Conservation (phyloP, 1,140 invertebrate species). For the Drosophila pachea region DNA sequence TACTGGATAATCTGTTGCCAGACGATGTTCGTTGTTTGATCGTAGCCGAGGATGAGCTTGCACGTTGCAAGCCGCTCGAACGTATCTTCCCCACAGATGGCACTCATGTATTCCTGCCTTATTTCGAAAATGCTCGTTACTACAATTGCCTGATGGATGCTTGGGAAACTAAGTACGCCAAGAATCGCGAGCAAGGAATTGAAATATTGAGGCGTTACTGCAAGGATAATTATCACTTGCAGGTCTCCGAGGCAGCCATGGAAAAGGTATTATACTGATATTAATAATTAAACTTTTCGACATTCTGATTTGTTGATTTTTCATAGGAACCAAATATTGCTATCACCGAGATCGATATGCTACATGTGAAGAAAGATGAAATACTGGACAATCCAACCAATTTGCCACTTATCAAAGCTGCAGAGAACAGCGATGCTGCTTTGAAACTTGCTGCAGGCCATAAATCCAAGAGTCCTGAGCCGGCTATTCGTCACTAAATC, state of each 20-base stretch:
- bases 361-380: conserved; percentile 71
- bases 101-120: conserved; percentile 89
- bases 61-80: conserved; percentile 84
- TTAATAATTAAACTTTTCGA: conserved; percentile 1
- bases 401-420: conserved; percentile 35
- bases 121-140: conserved; percentile 91
- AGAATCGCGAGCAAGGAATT: conserved; percentile 84
- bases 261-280: conserved; percentile 58
- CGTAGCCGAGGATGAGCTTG: conserved; percentile 94
- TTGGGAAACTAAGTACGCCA: conserved; percentile 89
- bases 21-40: conserved; percentile 94
- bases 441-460: conserved; percentile 8
- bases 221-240: conserved; percentile 85
- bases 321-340: conserved; percentile 71
- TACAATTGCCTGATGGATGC: conserved; percentile 96
- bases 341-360: conserved; percentile 73
- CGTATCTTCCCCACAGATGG: conserved; percentile 92
- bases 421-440: conserved; percentile 17
- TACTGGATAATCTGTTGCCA: conserved; percentile 89
- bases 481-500: conserved; percentile 7
- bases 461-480: conserved; percentile 24
- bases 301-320: neutral
- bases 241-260: conserved; percentile 80
- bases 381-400: conserved; percentile 47
- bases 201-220: conserved; percentile 85